Evolutionary conservation across 1,140 invertebrate genomes (phyloP), one percentile per base, ranked within the genome.

Genomic region (Calosoma granatense): DNA sequence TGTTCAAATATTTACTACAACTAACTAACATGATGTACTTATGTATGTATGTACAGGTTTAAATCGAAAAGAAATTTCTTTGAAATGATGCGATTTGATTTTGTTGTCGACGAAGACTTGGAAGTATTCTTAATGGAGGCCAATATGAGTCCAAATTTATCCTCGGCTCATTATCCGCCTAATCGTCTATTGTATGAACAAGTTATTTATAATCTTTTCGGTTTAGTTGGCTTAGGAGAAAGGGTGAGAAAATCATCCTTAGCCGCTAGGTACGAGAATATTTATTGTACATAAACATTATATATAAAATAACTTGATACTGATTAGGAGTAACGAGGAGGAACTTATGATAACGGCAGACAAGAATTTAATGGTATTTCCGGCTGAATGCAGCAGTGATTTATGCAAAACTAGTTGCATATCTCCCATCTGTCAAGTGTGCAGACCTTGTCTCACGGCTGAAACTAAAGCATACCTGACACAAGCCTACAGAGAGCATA

Each of bases 111-210:
- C 71, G 86, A 93, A 62, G 74, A 95, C 52, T 67, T 97, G 0
- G 89, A 91, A 51, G 86, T 97, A 1, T 91, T 84, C 65, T 74
- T 96, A 1, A 87, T 98, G 83, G 95, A 98, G 73, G 94, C 92
- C 0, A 98, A 98, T 70, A 98, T 98, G 95, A 96, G 92, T 22
- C 96, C 95, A 0, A 98, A 98, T 76, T 76, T 98, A 20, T 95
- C 92, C 0, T 96, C 94, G 0, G 85, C 86, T 0, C 94, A 98
- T 74, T 98, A 89, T 71, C 82, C 85, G 41, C 85, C 83, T 0
- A 98, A 98, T 70, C 81, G 83, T 58, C 68, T 92, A 9, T 70
- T 98, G 0, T 98, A 98, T 63, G 90, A 97, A 66, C 93, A 97
- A 76, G 88, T 98, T 1, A 63, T 98, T 2, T 94, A 86, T 67